Percentiles rank a stretch among this genome's conserved stretches.
phyloP scores from a whole-genome alignment of 2,113 vertebrate genomes.

The Spheniscus mendiculus region DNA sequence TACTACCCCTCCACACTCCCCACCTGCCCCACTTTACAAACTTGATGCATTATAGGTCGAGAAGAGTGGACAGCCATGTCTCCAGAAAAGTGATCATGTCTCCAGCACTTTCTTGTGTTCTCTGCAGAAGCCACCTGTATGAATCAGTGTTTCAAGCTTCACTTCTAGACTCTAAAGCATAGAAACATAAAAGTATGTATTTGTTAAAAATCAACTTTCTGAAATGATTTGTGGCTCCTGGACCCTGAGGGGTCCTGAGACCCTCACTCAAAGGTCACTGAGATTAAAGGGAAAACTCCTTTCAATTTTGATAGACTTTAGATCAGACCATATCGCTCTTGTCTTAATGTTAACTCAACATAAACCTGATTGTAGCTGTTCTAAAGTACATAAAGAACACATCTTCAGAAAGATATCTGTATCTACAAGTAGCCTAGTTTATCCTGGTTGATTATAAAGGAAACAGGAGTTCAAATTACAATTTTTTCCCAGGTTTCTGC shows the following conservation, averaged over 20 bases:
- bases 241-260: not conserved
- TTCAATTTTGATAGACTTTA: not conserved
- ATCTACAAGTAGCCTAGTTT: not conserved
- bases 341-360: not conserved
- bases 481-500: not conserved
- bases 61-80: not conserved
- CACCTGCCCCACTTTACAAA: not conserved
- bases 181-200: not conserved
- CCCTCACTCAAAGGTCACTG: not conserved
- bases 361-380: not conserved
- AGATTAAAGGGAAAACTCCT: not conserved
- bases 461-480: not conserved
- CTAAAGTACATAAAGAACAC: not conserved
- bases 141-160: not conserved
- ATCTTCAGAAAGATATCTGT: not conserved
- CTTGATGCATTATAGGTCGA: not conserved
- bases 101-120: not conserved
- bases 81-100: not conserved
- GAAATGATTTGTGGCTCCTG: not conserved
- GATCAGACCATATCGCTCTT: not conserved
- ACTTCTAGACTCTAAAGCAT: not conserved
- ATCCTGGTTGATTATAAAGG: not conserved
- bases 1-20: not conserved
- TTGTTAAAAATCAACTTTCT: not conserved
- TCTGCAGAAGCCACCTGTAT: not conserved